Base-by-base conservation (phyloP, 2,113 vertebrate genomes). In the Scophthalmus maximus region DNA sequence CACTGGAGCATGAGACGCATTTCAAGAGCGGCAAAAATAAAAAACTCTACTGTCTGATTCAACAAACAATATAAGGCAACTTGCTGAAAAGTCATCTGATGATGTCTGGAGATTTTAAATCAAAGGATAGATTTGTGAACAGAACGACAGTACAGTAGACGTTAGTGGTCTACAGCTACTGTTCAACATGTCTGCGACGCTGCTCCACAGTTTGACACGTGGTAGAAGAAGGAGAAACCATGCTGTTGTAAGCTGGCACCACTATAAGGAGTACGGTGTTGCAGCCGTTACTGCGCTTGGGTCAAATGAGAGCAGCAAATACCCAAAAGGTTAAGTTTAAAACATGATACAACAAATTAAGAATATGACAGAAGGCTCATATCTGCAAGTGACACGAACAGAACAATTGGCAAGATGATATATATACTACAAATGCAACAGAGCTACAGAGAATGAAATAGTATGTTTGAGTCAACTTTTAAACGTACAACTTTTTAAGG, bases 381-480 rank as follows among this genome's bases (percentile, higher is more conserved):
- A 14, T 56, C 8, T 34, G 30, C 27, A 23, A 17, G 4, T 4
- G 3, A 40, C 3, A 55, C 17, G 34, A 38, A 14, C 0, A 11
- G 6, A 38, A 23, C 18, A 22, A n/a, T 30, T 30, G 32, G 3
- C 30, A 17, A 57, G 10, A 3, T 10, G 12, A 27, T 23, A 22
- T 15, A 44, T n/a, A 3, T 17, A 42, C 23, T 42, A 25, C 20
- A 64, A 40, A 18, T 68, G 12, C 17, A 23, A 42, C 34, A 38
- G 12, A 71, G 18, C 2, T 47, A 11, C 14, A 62, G 0, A 50
- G 4, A 50, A 34, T 61, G 0, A n/a, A 22, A 7, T 50, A 17
- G 0, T 12, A 20, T 74, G 25, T 70, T 84, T 78, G 22, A 78
- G 71, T 73, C 8, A 60, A 46, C 38, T 42, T 65, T 20, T 69